Percentiles rank a stretch among this genome's conserved stretches.
These are phyloP conservation scores for Raja brachyura DNA, from an alignment of 2,113 vertebrate genomes.

Conservation along the genomic window DNA sequence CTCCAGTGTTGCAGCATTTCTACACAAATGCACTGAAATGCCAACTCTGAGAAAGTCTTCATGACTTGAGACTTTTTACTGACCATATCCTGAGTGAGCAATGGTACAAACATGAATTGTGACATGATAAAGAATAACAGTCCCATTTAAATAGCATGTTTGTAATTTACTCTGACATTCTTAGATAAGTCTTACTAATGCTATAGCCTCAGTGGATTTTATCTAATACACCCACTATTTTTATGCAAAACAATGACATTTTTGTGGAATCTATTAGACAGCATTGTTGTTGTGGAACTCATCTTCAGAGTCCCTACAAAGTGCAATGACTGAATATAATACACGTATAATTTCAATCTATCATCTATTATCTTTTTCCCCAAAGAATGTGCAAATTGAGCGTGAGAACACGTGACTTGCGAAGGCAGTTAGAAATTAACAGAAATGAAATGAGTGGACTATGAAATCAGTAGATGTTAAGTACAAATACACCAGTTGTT, in stretches of 20 bases:
- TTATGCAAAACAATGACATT: background rate
- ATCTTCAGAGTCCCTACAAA: background rate
- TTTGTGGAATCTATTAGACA: background rate
- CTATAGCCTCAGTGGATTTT: background rate
- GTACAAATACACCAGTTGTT: constrained; percentile 27
- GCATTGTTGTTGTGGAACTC: background rate
- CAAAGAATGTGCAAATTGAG: background rate
- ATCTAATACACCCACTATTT: background rate
- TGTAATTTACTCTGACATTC: background rate
- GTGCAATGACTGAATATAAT: background rate
- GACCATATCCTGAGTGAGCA: too few species aligned
- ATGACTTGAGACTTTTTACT: background rate
- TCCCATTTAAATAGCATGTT: background rate
- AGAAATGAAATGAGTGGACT: constrained; percentile 3
- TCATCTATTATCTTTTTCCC: background rate
- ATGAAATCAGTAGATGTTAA: constrained; percentile 34
- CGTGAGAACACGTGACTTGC: background rate
- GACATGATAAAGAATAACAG: background rate
- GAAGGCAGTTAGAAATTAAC: constrained; percentile 31
- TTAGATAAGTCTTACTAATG: background rate
- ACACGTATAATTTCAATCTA: background rate
- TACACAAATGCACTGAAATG: background rate
- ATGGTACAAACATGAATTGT: background rate
- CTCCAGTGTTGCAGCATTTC: background rate
- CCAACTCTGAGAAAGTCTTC: background rate